Percentiles rank a stretch among this genome's conserved stretches.
Conservation (phyloP, 2,888 invertebrate genomes). For the Spodoptera exigua region DNA sequence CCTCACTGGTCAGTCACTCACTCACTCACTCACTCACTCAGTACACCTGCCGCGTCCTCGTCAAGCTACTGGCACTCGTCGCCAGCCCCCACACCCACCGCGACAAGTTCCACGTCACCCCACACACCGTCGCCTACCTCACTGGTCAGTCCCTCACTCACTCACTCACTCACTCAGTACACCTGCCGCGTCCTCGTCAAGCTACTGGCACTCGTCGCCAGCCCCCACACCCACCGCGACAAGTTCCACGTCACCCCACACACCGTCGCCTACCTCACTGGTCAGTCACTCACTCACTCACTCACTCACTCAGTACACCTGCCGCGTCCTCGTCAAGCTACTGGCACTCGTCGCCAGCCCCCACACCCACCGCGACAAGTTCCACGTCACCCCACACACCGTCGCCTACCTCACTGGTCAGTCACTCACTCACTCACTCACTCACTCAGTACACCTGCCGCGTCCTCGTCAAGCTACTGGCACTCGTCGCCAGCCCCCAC, state of each 20-base stretch:
- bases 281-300: conserved; percentile 73
- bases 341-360: no score
- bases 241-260: conserved; percentile 92
- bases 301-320: no score
- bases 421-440: no score
- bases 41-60: no score
- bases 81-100: no score
- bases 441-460: conserved; percentile 92
- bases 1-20: conserved; percentile 91
- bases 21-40: no score
- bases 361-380: no score
- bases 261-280: conserved; percentile 97
- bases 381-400: conserved; percentile 90
- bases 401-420: conserved; percentile 90
- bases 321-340: no score
- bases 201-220: conserved; percentile 96
- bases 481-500: conserved; percentile 93
- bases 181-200: conserved; percentile 97
- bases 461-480: conserved; percentile 95
- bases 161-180: not conserved
- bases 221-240: conserved; percentile 71
- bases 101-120: no score
- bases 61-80: no score
- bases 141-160: not conserved
- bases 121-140: conserved; percentile 94